These are phyloP conservation scores for Rhineura floridana DNA, from an alignment of 2,113 vertebrate genomes.

Conservation along the genomic window DNA sequence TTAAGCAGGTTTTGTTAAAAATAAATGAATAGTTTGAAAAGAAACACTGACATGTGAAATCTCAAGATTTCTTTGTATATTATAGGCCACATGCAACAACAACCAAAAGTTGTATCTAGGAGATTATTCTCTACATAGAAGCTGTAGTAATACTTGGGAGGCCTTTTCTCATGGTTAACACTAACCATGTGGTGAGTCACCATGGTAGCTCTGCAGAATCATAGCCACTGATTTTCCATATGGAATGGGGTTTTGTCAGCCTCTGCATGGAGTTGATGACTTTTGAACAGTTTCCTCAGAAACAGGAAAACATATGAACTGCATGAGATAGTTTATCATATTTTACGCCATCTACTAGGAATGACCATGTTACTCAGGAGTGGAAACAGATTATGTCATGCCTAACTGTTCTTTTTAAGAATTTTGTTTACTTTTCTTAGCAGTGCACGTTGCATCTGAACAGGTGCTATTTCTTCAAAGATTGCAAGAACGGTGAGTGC, in stretches of 20 bases:
- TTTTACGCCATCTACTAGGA: background rate
- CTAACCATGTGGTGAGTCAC: background rate
- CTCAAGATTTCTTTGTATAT: background rate
- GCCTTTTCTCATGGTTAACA: background rate
- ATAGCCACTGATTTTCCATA: background rate
- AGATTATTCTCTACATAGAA: background rate
- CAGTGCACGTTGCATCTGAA: background rate
- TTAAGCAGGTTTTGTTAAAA: conserved; percentile 54
- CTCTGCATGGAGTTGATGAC: no score
- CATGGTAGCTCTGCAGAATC: background rate
- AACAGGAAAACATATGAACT: background rate
- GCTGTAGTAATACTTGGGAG: background rate
- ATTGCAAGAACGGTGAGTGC: background rate
- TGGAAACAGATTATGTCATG: background rate
- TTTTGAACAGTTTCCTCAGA: no score
- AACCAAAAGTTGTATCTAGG: background rate
- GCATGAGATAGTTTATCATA: background rate
- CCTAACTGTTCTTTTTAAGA: background rate
- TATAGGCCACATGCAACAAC: background rate
- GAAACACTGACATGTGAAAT: conserved; percentile 26
- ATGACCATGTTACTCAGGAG: background rate
- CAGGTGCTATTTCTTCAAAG: background rate
- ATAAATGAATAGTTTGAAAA: conserved; percentile 43
- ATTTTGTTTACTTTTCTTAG: background rate
- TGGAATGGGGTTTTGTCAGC: background rate